phyloP scores from a whole-genome alignment of 2,113 vertebrate species.

The Vulpes vulpes region DNA sequence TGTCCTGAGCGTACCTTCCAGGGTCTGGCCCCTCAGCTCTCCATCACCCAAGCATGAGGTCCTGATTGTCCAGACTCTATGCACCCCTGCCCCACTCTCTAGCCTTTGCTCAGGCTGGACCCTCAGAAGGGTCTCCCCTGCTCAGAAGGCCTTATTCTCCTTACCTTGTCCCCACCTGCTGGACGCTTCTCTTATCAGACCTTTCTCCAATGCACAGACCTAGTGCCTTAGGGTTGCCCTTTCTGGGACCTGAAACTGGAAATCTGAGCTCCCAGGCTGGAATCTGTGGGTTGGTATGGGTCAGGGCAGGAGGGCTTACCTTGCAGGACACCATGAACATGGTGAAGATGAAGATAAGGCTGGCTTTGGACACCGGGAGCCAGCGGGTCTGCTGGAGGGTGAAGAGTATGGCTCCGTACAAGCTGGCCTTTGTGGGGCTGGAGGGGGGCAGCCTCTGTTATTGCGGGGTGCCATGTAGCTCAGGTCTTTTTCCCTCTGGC shows the following conservation, averaged over 20 bases:
- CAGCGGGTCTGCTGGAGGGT: slow-evolving; percentile 95
- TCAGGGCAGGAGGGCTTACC: slow-evolving; percentile 84
- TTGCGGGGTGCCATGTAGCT: background rate
- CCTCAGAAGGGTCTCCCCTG: no score
- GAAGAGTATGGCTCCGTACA: slow-evolving; percentile 97
- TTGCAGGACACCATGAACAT: slow-evolving; percentile 97
- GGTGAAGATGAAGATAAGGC: slow-evolving; percentile 96
- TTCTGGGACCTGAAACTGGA: background rate
- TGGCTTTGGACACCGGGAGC: slow-evolving; percentile 95
- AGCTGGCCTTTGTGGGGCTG: slow-evolving; percentile 98
- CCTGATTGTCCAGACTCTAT: background rate
- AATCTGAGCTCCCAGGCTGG: background rate
- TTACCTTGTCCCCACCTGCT: background rate
- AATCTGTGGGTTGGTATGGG: accelerated
- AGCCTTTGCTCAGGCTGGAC: background rate
- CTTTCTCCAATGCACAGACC: background rate
- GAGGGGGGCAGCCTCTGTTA: background rate
- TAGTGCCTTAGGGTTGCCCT: background rate
- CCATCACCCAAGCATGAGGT: background rate
- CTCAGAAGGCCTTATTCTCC: background rate
- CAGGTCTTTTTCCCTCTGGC: background rate
- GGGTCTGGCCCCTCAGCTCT: background rate
- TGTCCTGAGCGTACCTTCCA: no score
- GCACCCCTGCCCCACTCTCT: background rate
- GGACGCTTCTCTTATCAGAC: background rate